phyloP scores from a whole-genome alignment of 1,140 invertebrate genomes.

The Carcinoscorpius rotundicauda region DNA sequence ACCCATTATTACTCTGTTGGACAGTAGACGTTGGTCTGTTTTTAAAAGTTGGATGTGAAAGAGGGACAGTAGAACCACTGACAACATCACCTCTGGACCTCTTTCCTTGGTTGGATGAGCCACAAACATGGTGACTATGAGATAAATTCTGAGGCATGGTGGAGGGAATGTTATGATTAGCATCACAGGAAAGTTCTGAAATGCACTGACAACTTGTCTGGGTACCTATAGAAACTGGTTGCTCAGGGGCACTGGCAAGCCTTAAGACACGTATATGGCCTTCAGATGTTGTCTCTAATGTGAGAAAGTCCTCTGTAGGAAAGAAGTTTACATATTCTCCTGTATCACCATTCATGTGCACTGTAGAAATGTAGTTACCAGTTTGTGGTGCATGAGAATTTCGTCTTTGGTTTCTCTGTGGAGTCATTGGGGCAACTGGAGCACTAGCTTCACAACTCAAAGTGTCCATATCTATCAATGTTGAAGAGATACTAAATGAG shows the following conservation, averaged over 20 bases:
- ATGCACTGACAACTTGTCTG: conserved; percentile 13
- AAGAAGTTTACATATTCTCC: conserved; percentile 20
- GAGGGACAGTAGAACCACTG: no score
- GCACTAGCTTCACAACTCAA: conserved; percentile 29
- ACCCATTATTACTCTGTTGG: no score
- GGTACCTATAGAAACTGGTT: conserved; percentile 10
- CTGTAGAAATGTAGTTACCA: conserved; percentile 9
- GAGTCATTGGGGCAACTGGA: conserved; percentile 62
- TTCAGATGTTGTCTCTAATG: conserved; percentile 21
- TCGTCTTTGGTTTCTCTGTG: conserved; percentile 47
- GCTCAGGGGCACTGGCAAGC: conserved; percentile 3
- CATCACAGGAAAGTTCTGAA: conserved; percentile 5
- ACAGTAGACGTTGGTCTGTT: no score
- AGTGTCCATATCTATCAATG: background rate
- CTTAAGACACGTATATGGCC: conserved; percentile 18
- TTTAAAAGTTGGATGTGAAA: no score
- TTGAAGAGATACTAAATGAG: no score
- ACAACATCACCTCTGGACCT: no score
- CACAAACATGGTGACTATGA: no score
- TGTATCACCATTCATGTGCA: background rate
- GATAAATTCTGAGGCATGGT: background rate
- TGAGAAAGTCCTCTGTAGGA: conserved; percentile 23
- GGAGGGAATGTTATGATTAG: conserved; percentile 17
- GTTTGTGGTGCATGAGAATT: background rate
- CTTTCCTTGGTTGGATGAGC: no score